A percentile compares a stretch with the other conserved stretches of the same genome.
phyloP scores from a whole-genome alignment of 1,140 invertebrate species.

The Cyphomyrmex costatus region DNA sequence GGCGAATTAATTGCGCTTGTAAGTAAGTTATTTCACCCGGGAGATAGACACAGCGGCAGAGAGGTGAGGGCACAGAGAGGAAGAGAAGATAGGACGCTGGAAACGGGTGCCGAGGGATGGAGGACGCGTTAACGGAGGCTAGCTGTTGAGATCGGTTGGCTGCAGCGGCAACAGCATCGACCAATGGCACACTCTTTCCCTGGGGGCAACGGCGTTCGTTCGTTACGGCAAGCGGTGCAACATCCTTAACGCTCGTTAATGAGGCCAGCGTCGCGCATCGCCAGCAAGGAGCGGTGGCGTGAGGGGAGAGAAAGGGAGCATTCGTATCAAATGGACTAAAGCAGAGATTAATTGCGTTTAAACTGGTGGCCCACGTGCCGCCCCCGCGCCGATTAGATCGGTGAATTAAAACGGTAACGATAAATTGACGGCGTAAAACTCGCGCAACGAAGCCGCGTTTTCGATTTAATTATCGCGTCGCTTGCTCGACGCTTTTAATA shows the following conservation, averaged over 20 bases:
- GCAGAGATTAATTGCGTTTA: constrained; percentile 84
- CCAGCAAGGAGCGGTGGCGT: background rate
- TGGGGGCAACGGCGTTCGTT: constrained; percentile 36
- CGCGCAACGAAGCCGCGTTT: constrained; percentile 16
- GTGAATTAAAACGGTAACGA: constrained; percentile 54
- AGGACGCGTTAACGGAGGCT: constrained; percentile 33
- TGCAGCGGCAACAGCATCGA: constrained; percentile 32
- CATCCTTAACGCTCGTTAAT: constrained; percentile 46
- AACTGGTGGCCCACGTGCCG: constrained; percentile 84
- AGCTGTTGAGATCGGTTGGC: constrained; percentile 33
- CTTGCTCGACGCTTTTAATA: background rate
- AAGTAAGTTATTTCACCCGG: constrained; percentile 81
- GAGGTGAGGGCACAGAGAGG: constrained; percentile 9
- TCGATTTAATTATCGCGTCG: constrained; percentile 50
- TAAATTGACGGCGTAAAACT: constrained; percentile 42
- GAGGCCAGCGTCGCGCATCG: background rate
- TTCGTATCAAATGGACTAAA: constrained; percentile 71
- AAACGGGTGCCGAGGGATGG: constrained; percentile 38
- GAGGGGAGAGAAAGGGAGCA: constrained; percentile 9
- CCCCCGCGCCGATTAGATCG: constrained; percentile 84
- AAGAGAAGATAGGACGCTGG: constrained; percentile 19
- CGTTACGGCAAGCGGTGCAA: constrained; percentile 40
- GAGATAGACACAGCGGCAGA: constrained; percentile 60
- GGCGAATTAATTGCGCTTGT: constrained; percentile 81
- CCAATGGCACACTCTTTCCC: constrained; percentile 22